Base-by-base conservation (phyloP, 2,113 vertebrate genomes). In the Acinonyx jubatus region DNA sequence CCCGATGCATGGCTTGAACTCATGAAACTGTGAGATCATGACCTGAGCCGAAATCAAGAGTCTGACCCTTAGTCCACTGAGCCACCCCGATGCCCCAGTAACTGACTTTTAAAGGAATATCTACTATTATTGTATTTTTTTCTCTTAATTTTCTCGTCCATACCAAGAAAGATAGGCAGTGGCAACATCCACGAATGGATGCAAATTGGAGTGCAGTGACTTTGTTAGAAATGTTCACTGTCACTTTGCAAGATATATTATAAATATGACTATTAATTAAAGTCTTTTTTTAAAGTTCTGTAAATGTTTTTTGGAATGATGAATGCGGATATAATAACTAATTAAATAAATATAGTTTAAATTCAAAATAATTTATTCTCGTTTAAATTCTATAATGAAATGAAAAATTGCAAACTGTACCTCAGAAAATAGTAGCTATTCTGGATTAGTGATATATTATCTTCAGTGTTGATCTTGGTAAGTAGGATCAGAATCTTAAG, bases 291-390 rank as follows among this genome's bases (percentile, higher is more conserved):
- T 86, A 80, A 85, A 57, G 31, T 87, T 57, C 33, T 4, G 50
- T 69, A 91, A 66, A 48, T 95, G 36, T 78, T 38, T 88, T 92
- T 85, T 41, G 38, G 25, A 74, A 36, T 4, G 82, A 57, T 65
- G 15, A 78, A 31, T 89, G 1, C 27, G 7, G 1, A 7, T 87
- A 50, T 76, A 69, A 48, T 90, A 92, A 45, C 3, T 86, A 91
- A 85, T 89, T 61, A 83, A 80, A 71, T 69, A 66, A 94, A 85
- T 45, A 3, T 38, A 63, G 36, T 69, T 76, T 79, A 83, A 94
- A 63, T 48, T 41, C 36, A 81, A 95, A 94, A 48, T 76, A 94
- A 87, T 65, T 94, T 96, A 69, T 89, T 91, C 33, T 61, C 76
- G 7, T 78, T 69, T 92, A 93, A 92, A 66, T 79, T 91, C 10